Percentiles rank a stretch among this genome's conserved stretches.
Conservation (phyloP, 2,113 vertebrate species). For the Cavia aperea region DNA sequence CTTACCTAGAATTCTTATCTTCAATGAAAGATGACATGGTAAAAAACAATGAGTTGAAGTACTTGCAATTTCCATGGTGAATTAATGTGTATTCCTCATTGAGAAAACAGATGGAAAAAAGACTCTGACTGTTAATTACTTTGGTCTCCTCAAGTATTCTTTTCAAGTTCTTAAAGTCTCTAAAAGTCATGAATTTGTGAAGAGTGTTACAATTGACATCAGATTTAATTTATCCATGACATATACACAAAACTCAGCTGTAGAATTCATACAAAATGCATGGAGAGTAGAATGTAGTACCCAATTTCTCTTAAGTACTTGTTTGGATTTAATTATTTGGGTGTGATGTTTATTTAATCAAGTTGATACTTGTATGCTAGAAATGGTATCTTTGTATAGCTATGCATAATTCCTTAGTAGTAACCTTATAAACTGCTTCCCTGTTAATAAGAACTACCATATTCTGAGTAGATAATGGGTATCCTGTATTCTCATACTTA, state of each 20-base stretch:
- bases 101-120: neutral
- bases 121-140: neutral
- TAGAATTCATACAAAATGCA: neutral
- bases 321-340: neutral
- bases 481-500: neutral
- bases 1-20: neutral
- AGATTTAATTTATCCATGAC: neutral
- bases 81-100: neutral
- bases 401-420: neutral
- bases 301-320: neutral
- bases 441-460: neutral
- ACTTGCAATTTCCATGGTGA: neutral
- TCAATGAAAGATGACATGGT: rapidly evolving
- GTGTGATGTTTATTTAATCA: neutral
- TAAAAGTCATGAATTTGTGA: neutral
- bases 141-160: neutral
- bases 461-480: neutral
- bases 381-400: neutral
- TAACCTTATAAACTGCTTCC: neutral
- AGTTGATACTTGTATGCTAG: neutral
- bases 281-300: neutral
- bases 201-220: neutral
- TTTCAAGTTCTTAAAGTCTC: neutral
- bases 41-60: neutral
- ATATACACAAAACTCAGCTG: neutral